Evolutionary conservation across 2,797 vertebrate species (phyloP), one percentile per base, ranked within the genome.

Genomic region (Limnodromus scolopaceus): DNA sequence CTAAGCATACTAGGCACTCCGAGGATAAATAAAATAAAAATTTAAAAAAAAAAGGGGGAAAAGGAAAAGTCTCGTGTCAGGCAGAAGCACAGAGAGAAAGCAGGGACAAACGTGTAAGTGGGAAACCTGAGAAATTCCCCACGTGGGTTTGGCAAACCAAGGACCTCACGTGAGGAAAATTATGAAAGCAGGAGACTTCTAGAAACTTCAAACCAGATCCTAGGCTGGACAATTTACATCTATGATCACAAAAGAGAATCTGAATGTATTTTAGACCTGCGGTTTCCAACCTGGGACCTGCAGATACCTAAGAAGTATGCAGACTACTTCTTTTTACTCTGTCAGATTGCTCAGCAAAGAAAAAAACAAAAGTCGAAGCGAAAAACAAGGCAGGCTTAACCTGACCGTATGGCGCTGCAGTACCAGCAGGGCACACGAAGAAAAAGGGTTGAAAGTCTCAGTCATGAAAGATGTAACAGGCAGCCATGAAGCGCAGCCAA

Each of bases 81-180:
- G 39, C 13, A 82, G 49, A 57, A 81, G 65, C 32, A 64, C 5
- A 14, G 80, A 7, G 16, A 55, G 38, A 38, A 57, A 68, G 11
- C 4, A 15, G 14, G 9, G 49, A 2, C 11, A 78, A 66, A 43
- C 0, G 1, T 0, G 0, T 13, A 22, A 60, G 8, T 2, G 8
- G 9, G 39, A 71, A 91, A 81, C 30, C 9, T 9, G 36, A 85
- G 75, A 58, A 38, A 78, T 8, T 75, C 16, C 15, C 18, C 66
- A 13, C 0, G 1, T 8, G 32, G 34, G 4, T 4, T 60, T 8
- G 22, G 57, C 65, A 92, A 91, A 75, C 5, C 23, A 41, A 53
- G 53, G 39, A 30, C 17, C 16, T 30, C 20, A 8, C 0, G 2
- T 9, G 24, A 41, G 57, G 48, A 68, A 68, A 71, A 16, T 2